Base-by-base conservation (phyloP, 1,140 invertebrate genomes). In the Sarcophaga bullata region DNA sequence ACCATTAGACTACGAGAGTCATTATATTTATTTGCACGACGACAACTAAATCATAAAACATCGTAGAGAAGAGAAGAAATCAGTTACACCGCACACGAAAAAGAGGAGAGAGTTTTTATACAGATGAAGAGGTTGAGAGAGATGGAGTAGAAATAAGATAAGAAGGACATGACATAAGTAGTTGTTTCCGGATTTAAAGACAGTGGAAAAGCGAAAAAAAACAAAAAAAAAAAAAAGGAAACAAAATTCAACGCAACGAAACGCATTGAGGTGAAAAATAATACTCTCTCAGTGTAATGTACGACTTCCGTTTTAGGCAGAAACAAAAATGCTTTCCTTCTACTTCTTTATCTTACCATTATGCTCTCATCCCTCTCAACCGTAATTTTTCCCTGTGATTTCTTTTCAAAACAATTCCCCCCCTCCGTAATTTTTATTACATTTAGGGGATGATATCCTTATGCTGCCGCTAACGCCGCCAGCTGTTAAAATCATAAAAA, bases 131-230 rank as follows among this genome's bases (percentile, higher is more conserved):
- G 25, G 25, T 37, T 37, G 25, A 37, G 1, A 37, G 25, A 37
- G 25, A 4, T 37, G 4, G 25, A 37, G 25, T 4, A 37, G 25
- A 37, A 37, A 37, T 37, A 37, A 37, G 25, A 37, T 37, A 37
- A 37, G 25, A 37, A 37, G 25, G 4, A 68, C 62, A 68, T 68
- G 17, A 68, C n/a, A 68, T 68, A 68, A 68, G 62, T 68, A 68
- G 62, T 68, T 68, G 62, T 68, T 68, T 68, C 62, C 62, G 62
- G 62, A 68, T 68, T 68, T 68, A 68, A 68, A 37, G 25, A 37
- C 25, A 37, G 25, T 2, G 25, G 4, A 37, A 37, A 37, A 2
- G 25, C 25, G 4, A 37, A 37, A 37, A 37, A 4, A 2, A 37
- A 37, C 25, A 37, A 37, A 37, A 37, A 19, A 68, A 68, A 68